Evolutionary conservation across 2,113 vertebrate genomes (phyloP), one percentile per base, ranked within the genome.

Genomic region (Lepisosteus oculatus): DNA sequence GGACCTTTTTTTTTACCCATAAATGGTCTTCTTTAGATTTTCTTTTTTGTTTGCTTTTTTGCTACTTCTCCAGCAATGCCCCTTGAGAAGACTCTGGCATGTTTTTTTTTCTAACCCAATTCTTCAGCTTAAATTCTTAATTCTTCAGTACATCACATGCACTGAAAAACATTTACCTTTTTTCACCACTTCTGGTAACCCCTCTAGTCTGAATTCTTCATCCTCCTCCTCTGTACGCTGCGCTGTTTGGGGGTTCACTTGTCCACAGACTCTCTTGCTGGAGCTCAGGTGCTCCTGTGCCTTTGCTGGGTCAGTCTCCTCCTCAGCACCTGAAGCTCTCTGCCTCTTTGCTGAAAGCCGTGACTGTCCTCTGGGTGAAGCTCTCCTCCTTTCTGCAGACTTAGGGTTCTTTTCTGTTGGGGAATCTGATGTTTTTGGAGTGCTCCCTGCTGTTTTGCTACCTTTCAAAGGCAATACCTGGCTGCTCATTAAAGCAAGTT

Each of bases 101-200:
- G 29, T 29, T 29, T 29, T 29, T 29, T 29, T 29, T 29, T 29
- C 15, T 29, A 29, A 29, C 29, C 2, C 2, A 9, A 1, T 51
- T 5, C 47, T 51, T 51, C 9, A 51, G 47, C 47, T 9, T 51
- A 6, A 51, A 51, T 51, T 9, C 47, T 51, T 51, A 51, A 29
- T 0, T 29, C 29, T 29, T 29, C 29, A 29, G 29, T 29, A 29
- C 29, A 29, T 29, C 29, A 29, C 29, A 29, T 29, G 29, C 2
- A 29, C 1, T 29, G 29, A 29, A 29, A 29, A 29, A 29, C 29
- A 29, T 29, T 79, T 82, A 96, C 95, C 95, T 93, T 82, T 95
- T 78, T 88, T 88, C 41, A 95, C 94, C 70, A 91, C 80, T 70
- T 95, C 93, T 61, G 95, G 94, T 76, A 96, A 91, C 8, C 93